Conservation (phyloP, 2,888 invertebrate genomes). For the Lasioglossum calceatum region DNA sequence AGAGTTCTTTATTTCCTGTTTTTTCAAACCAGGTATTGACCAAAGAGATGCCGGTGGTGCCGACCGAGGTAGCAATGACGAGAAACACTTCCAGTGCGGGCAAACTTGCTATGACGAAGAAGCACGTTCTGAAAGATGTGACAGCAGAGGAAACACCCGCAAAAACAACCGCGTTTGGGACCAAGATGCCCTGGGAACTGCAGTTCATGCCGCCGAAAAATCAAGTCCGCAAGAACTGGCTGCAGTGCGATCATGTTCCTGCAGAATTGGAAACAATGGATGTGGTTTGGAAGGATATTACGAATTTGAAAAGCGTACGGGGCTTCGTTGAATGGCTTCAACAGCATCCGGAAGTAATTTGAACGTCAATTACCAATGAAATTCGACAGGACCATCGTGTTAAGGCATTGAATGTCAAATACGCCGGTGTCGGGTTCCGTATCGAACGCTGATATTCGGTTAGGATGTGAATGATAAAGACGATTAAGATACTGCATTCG, state of each 20-base stretch:
- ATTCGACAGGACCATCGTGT: background rate
- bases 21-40: constrained; percentile 82
- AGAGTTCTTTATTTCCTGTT: background rate
- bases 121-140: constrained; percentile 85
- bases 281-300: constrained; percentile 88
- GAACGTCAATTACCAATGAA: background rate
- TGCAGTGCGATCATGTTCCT: constrained; percentile 86
- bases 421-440: background rate
- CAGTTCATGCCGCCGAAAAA: constrained; percentile 86
- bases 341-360: constrained; percentile 66
- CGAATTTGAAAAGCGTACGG: constrained; percentile 84
- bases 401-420: background rate
- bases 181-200: constrained; percentile 85
- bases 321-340: constrained; percentile 76
- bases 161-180: constrained; percentile 86
- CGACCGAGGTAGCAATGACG: constrained; percentile 86
- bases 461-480: background rate
- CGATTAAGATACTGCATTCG: background rate
- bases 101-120: constrained; percentile 85
- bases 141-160: constrained; percentile 85
- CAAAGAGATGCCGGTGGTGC: constrained; percentile 87
- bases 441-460: background rate
- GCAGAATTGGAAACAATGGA: constrained; percentile 87
- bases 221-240: constrained; percentile 86
- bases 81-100: constrained; percentile 85